phyloP scores from a whole-genome alignment of 1,140 invertebrate species.

The Acyrthosiphon pisum region DNA sequence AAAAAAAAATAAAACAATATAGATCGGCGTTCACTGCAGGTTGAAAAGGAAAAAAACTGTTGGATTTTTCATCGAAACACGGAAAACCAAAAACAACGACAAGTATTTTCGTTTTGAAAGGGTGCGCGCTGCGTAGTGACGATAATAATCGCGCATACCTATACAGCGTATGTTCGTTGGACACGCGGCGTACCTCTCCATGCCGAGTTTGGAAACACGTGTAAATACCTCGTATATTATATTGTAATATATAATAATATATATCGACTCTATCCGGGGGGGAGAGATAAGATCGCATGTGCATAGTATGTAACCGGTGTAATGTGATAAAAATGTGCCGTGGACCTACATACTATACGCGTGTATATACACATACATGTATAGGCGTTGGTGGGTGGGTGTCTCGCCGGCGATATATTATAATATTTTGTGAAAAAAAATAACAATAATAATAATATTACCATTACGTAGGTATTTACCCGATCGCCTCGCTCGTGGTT shows the following conservation, averaged over 20 bases:
- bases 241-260: neutral
- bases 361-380: neutral
- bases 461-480: neutral
- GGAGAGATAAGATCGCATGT: constrained; percentile 34
- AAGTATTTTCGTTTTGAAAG: neutral
- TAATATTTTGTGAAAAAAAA: neutral
- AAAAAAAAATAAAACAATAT: neutral
- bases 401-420: neutral
- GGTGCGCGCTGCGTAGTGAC: neutral
- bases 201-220: constrained; percentile 30
- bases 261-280: neutral
- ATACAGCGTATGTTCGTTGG: neutral
- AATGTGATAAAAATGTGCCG: neutral
- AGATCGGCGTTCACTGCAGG: neutral
- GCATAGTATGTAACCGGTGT: constrained; percentile 16
- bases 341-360: neutral
- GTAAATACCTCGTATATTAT: constrained; percentile 26
- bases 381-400: neutral
- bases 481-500: neutral
- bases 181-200: neutral
- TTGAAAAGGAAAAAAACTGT: neutral
- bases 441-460: neutral
- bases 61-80: neutral
- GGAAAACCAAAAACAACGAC: neutral
- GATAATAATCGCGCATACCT: constrained; percentile 34